These are phyloP conservation scores for Zaprionus inermis DNA, from an alignment of 1,140 invertebrate species.

Conservation along the genomic window DNA sequence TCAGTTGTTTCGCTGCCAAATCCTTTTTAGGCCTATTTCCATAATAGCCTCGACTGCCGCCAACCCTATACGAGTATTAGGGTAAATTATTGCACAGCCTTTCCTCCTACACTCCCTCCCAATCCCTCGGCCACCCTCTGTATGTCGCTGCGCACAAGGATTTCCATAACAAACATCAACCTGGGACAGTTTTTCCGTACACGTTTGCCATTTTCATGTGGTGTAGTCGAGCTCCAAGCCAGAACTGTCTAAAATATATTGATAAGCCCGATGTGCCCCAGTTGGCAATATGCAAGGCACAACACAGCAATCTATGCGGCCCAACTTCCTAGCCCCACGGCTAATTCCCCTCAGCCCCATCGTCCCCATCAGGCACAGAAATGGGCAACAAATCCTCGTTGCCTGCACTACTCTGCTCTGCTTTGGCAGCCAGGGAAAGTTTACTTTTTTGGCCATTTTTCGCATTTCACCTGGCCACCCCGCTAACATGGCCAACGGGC, in stretches of 20 bases:
- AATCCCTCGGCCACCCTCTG: background rate
- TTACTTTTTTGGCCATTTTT: slow-evolving; percentile 51
- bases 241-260: slow-evolving; percentile 50
- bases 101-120: background rate
- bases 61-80: slow-evolving; percentile 11
- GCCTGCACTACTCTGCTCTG: slow-evolving; percentile 1
- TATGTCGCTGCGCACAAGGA: slow-evolving; percentile 41
- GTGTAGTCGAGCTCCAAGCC: background rate
- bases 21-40: slow-evolving; percentile 56
- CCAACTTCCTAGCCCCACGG: no score
- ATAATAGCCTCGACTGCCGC: slow-evolving; percentile 36
- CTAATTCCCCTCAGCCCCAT: background rate
- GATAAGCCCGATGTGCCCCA: slow-evolving; percentile 50
- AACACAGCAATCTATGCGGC: slow-evolving; percentile 12
- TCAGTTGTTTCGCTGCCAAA: slow-evolving; percentile 31
- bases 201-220: slow-evolving; percentile 41
- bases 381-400: slow-evolving; percentile 24
- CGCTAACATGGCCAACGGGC: slow-evolving; percentile 10
- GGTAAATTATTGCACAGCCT: slow-evolving; percentile 54
- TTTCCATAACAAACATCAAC: slow-evolving; percentile 75
- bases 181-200: slow-evolving; percentile 50
- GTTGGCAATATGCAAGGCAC: slow-evolving; percentile 42
- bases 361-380: slow-evolving; percentile 12
- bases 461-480: slow-evolving; percentile 51
- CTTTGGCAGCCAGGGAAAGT: slow-evolving; percentile 17